phyloP scores from a whole-genome alignment of 2,888 invertebrate species.

The Zaprionus bogoriensis region DNA sequence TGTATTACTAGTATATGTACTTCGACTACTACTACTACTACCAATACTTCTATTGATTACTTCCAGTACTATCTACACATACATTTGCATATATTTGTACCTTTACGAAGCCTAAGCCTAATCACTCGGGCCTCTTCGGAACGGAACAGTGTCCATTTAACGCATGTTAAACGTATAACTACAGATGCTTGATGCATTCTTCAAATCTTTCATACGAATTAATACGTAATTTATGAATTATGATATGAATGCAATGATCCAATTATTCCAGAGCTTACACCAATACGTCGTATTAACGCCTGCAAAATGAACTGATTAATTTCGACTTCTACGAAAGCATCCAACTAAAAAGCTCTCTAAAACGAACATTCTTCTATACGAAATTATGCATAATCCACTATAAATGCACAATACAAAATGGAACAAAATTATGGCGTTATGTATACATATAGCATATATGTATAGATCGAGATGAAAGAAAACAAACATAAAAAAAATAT shows the following conservation, averaged over 20 bases:
- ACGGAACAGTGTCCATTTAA: background rate
- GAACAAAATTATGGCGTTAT: conserved; percentile 25
- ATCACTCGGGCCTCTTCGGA: background rate
- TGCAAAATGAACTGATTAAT: conserved; percentile 15
- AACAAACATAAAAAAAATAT: conserved; percentile 38
- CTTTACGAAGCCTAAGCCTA: conserved; percentile 1
- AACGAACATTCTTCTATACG: conserved; percentile 27
- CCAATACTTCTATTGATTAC: conserved; percentile 9
- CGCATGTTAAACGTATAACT: too few relatives aligned
- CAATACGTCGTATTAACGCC: conserved; percentile 36
- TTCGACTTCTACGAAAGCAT: conserved; percentile 29
- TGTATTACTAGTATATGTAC: conserved; percentile 56
- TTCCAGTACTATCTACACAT: conserved; percentile 2
- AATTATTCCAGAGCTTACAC: conserved; percentile 55
- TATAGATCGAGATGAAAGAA: conserved; percentile 25
- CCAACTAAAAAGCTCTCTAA: conserved; percentile 49
- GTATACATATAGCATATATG: conserved; percentile 23
- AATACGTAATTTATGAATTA: conserved; percentile 29
- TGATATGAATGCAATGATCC: conserved; percentile 20
- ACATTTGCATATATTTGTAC: conserved; percentile 2
- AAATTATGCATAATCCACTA: background rate
- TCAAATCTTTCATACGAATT: conserved; percentile 34
- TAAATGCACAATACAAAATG: conserved; percentile 46
- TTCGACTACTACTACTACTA: conserved; percentile 32
- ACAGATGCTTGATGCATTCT: conserved; percentile 36